phyloP scores from a whole-genome alignment of 2,113 vertebrate species.

The Pygathrix nemaeus region DNA sequence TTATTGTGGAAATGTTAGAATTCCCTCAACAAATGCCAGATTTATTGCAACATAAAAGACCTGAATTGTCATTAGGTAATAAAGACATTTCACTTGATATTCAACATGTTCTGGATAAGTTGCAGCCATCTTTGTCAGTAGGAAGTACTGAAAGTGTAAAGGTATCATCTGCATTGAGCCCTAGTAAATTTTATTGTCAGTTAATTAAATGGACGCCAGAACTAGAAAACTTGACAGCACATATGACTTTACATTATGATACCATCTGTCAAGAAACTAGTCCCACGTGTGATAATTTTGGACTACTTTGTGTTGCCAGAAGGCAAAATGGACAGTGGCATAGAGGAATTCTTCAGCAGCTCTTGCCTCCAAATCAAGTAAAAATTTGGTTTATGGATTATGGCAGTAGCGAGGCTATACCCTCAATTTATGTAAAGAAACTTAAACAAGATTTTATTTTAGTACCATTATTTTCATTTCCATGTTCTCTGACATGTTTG shows the following conservation, averaged over 20 bases:
- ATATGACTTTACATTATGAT: constrained; percentile 86
- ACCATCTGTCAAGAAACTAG: constrained; percentile 58
- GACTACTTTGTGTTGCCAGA: constrained; percentile 91
- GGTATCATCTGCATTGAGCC: constrained; percentile 88
- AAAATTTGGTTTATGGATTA: constrained; percentile 94
- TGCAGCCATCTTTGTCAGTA: constrained; percentile 82
- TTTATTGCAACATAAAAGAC: constrained; percentile 63
- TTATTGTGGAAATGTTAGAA: constrained; percentile 89
- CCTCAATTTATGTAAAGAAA: constrained; percentile 84
- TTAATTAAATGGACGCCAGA: constrained; percentile 84
- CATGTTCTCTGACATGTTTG: constrained; percentile 87
- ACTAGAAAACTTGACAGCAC: constrained; percentile 85
- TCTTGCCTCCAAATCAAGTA: constrained; percentile 86
- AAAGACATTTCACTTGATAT: constrained; percentile 72
- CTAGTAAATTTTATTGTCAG: constrained; percentile 91
- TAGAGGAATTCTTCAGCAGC: constrained; percentile 90
- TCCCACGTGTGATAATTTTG: constrained; percentile 84
- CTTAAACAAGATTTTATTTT: constrained; percentile 87
- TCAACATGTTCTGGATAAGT: constrained; percentile 83
- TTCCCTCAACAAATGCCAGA: constrained; percentile 79
- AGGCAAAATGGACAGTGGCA: constrained; percentile 91
- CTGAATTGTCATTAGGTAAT: constrained; percentile 49
- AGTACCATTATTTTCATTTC: constrained; percentile 89
- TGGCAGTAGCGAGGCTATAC: constrained; percentile 89
- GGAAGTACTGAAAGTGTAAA: constrained; percentile 86